Conservation (phyloP, 1,140 invertebrate genomes). For the Tenebrio molitor region DNA sequence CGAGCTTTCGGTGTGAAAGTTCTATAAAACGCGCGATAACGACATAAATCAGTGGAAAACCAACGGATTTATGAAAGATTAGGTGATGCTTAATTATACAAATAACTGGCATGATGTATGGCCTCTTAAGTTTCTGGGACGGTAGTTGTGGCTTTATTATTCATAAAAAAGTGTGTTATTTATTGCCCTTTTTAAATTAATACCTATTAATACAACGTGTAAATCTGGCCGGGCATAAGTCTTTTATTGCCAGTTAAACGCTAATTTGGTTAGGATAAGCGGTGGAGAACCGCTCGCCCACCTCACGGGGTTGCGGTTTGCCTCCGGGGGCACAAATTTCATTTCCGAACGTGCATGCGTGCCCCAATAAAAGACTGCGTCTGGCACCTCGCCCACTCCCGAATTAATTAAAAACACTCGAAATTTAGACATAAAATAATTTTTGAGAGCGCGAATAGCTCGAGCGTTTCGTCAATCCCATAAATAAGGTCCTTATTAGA, state of each 20-base stretch:
- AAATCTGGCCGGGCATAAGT: constrained; percentile 5
- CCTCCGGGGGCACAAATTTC: too few relatives aligned
- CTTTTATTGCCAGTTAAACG: constrained; percentile 2
- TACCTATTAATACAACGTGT: constrained; percentile 22
- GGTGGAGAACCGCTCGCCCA: not conserved
- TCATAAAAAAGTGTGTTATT: constrained; percentile 26
- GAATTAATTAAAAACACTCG: too few relatives aligned
- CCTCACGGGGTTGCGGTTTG: too few relatives aligned
- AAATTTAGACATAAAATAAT: constrained; percentile 25
- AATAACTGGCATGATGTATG: constrained; percentile 53
- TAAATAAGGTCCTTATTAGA: constrained; percentile 33
- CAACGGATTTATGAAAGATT: constrained; percentile 56
- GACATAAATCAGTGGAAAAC: constrained; percentile 49
- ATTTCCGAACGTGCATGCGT: too few relatives aligned
- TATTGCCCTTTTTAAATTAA: constrained; percentile 29
- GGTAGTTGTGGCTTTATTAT: constrained; percentile 36
- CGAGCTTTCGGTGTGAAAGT: constrained; percentile 40
- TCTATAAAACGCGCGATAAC: constrained; percentile 42
- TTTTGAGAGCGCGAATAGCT: not conserved
- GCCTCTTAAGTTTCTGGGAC: constrained; percentile 43
- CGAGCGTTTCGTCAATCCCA: not conserved
- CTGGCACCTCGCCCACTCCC: too few relatives aligned
- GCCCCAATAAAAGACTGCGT: too few relatives aligned
- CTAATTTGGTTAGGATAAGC: constrained; percentile 3
- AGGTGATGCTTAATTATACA: constrained; percentile 56